Evolutionary conservation across 1,140 invertebrate species (phyloP), one percentile per base, ranked within the genome.

Genomic region (Diabrotica virgifera): DNA sequence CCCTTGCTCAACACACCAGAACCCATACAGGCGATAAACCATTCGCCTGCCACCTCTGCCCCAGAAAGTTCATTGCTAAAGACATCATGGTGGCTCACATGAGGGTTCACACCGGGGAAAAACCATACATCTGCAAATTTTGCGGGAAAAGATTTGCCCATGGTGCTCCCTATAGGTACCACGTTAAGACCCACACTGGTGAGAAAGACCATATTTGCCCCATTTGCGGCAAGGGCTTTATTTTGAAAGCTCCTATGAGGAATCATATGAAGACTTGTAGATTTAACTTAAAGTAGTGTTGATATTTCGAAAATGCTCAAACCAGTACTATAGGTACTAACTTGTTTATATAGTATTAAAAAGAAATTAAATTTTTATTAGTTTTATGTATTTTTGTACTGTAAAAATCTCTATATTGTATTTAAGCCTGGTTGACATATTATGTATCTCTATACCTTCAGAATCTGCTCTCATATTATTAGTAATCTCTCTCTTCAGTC

Each of bases 121-220:
- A 86, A 74, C 87, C 87, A 35, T 87, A 85, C 74, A 82, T 83
- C 46, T 89, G 89, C 75, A 82, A 82, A 67, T 80, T 83, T 64
- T 94, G 92, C 77, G 84, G 88, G 10, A 87, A 92, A 75, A 82
- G 87, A 7, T 94, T 95, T 78, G 90, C 89, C 0, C 91, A 93
- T 78, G 85, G 90, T 5, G 88, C 87, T 10, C 81, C 81, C 2
- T 75, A 89, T 10, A 82, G 85, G 36, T 87, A 88, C 5, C 82
- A 83, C 61, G 73, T 75, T 53, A 64, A 75, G n/a, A 77, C 71
- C 0, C 90, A 92, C 79, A 91, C 89, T 36, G 90, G 90, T 6
- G 88, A 91, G 74, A 83, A 89, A 67, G 90, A 90, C 0, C 91
- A 90, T 76, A 83, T 84, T 70, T 92, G 90, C 75, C 80, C 80